Conservation (phyloP, 2,113 vertebrate species). For the Neomonachus schauinslandi region DNA sequence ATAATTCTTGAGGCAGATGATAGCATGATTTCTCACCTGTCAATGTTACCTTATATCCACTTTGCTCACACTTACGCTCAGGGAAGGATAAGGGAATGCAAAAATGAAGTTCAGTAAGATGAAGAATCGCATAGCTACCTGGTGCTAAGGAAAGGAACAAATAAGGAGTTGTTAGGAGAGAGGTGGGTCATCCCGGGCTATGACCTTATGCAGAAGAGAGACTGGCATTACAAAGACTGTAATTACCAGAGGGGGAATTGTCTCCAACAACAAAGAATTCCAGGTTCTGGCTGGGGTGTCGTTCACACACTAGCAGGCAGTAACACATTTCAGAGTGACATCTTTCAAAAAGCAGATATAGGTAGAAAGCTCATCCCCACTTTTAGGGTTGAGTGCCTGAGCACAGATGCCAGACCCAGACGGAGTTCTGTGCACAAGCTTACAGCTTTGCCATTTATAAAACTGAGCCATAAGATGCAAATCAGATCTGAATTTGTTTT, state of each 20-base stretch:
- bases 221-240: not conserved
- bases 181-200: not conserved
- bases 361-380: not conserved
- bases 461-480: conserved; percentile 54
- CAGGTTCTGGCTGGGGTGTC: not conserved
- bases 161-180: not conserved
- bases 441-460: conserved; percentile 68
- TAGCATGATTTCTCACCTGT: not conserved
- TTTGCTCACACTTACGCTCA: not conserved
- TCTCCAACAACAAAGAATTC: not conserved
- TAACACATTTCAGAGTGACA: not conserved
- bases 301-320: not conserved
- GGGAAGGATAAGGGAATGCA: not conserved
- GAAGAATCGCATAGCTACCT: not conserved
- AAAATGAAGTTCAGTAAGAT: not conserved
- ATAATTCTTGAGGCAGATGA: not conserved
- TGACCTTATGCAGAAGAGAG: not conserved
- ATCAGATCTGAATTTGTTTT: conserved; percentile 58
- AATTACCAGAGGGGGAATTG: not conserved
- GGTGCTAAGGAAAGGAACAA: not conserved
- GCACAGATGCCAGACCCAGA: conserved; percentile 60
- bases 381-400: not conserved
- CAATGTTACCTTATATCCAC: not conserved
- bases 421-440: conserved; percentile 35
- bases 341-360: not conserved